Conservation (phyloP, 2,888 invertebrate genomes). For the Apomyelois bistriatella region DNA sequence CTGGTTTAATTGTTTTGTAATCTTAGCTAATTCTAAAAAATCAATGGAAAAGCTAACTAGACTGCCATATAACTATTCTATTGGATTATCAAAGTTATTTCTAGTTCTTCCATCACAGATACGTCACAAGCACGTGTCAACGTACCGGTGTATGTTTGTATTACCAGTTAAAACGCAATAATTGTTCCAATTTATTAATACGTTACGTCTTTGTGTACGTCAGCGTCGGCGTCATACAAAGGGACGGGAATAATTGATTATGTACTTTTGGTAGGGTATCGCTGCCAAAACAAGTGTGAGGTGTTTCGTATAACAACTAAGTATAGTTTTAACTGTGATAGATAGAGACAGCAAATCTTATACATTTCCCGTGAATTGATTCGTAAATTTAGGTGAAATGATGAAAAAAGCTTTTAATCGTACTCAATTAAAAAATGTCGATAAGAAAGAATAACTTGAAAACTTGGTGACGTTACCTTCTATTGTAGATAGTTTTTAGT, state of each 20-base stretch:
- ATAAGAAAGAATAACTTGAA: no score
- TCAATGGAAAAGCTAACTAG: neutral
- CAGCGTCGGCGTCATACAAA: neutral
- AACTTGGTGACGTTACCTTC: no score
- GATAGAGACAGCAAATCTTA: no score
- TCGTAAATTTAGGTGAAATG: no score
- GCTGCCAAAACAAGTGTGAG: neutral
- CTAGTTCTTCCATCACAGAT: constrained; percentile 54
- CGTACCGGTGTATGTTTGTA: constrained; percentile 38
- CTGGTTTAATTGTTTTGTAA: neutral
- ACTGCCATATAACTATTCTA: neutral
- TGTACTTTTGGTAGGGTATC: neutral
- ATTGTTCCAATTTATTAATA: constrained; percentile 22
- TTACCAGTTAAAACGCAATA: constrained; percentile 35
- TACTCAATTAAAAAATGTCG: no score
- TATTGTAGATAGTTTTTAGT: no score
- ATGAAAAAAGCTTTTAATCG: no score
- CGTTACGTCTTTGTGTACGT: neutral
- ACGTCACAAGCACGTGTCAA: constrained; percentile 63
- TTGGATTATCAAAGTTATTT: constrained; percentile 48
- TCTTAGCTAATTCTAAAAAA: neutral
- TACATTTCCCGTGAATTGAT: no score
- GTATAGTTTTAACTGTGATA: no score
- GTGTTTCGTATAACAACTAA: no score
- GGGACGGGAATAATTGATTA: neutral